Evolutionary conservation across 2,113 vertebrate species (phyloP).

Genomic region (Falcunculus frontatus): DNA sequence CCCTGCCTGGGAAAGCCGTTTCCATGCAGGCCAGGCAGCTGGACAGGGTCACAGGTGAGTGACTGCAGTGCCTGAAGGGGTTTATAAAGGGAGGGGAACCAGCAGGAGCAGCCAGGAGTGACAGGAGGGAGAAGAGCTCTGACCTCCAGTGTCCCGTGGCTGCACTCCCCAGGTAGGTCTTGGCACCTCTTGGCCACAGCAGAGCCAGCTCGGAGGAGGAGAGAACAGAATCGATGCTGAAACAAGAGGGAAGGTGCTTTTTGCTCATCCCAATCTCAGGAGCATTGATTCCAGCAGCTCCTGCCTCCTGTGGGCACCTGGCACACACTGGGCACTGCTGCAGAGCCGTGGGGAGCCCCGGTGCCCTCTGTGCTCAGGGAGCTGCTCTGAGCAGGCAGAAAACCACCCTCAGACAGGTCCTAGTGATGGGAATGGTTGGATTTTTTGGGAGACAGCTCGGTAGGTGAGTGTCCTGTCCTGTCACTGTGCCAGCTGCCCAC

Average conservation of each 20-base stretch:
- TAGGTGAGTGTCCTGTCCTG: background rate
- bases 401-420: background rate
- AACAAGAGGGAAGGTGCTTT: background rate
- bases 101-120: background rate
- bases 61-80: rapidly evolving
- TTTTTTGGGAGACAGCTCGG: background rate
- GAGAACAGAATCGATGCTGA: background rate
- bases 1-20: background rate
- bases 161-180: background rate
- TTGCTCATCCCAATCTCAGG: background rate
- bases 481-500: background rate
- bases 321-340: background rate
- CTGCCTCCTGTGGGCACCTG: background rate
- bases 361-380: background rate
- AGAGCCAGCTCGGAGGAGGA: background rate
- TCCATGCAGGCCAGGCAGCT: background rate
- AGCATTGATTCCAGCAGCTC: background rate
- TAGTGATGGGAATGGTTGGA: background rate
- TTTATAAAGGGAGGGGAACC: background rate
- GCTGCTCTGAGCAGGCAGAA: background rate
- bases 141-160: background rate
- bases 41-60: background rate
- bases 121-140: background rate
- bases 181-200: background rate
- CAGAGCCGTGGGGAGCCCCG: background rate